Conservation (phyloP, 2,113 vertebrate species). For the Peucedramus taeniatus region DNA sequence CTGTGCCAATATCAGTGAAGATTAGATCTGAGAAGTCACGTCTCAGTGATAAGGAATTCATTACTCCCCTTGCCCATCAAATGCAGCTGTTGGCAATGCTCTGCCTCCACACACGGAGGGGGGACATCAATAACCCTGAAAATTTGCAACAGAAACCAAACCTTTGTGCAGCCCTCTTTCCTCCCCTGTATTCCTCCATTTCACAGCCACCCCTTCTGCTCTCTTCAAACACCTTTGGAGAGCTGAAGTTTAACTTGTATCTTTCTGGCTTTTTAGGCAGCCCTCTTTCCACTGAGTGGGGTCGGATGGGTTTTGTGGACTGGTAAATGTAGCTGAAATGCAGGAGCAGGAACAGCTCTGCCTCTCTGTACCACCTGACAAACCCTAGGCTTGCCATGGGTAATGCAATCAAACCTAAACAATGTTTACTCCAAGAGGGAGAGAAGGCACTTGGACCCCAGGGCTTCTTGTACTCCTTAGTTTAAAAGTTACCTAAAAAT, state of each 20-base stretch:
- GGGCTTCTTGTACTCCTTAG: no score
- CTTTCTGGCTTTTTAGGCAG: background rate
- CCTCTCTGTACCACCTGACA: background rate
- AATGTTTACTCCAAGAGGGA: no score
- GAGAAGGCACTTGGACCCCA: no score
- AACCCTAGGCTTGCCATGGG: background rate
- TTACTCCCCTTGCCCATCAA: slow-evolving; percentile 25
- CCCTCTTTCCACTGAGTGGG: background rate
- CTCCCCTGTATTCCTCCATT: background rate
- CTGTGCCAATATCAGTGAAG: background rate
- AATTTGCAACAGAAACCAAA: background rate
- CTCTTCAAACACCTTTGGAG: background rate
- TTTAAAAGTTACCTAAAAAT: background rate
- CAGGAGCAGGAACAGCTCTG: background rate
- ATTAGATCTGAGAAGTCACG: background rate
- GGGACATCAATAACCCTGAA: background rate
- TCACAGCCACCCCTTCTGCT: background rate
- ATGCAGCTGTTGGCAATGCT: background rate
- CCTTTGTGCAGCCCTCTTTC: background rate
- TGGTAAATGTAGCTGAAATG: background rate
- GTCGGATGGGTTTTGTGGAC: background rate
- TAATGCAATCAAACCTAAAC: background rate
- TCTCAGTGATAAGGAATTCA: slow-evolving; percentile 16
- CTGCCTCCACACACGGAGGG: rapidly evolving
- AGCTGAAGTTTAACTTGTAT: background rate